phyloP scores from a whole-genome alignment of 2,888 invertebrate species.

The Latrodectus elegans region DNA sequence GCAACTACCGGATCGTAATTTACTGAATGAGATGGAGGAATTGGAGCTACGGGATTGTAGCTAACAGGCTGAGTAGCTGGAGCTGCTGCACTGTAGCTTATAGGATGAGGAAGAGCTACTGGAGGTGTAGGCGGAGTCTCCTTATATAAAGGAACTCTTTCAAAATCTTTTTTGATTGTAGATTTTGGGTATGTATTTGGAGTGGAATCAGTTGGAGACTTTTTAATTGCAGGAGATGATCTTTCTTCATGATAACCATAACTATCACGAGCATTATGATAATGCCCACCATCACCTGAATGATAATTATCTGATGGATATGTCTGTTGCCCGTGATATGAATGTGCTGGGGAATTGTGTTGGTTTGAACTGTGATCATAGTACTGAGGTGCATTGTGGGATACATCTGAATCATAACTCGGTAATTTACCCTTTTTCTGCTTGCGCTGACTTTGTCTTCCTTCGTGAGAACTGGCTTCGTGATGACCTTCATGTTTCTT shows the following conservation, averaged over 20 bases:
- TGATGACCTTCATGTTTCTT: conserved; percentile 53
- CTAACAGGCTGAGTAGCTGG: too few species aligned
- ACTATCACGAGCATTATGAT: not conserved
- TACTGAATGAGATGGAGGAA: too few species aligned
- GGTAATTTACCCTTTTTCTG: conserved; percentile 42
- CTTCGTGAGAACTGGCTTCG: conserved; percentile 19
- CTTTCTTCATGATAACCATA: conserved; percentile 3
- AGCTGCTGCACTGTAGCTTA: too few species aligned
- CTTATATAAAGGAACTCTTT: not conserved
- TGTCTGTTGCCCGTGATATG: not conserved
- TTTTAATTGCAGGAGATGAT: not conserved
- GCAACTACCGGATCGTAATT: too few species aligned
- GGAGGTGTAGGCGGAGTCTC: too few species aligned
- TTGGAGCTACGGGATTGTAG: too few species aligned
- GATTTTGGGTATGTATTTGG: too few species aligned
- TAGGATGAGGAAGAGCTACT: too few species aligned
- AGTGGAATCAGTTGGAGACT: not conserved
- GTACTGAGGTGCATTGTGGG: conserved; percentile 25
- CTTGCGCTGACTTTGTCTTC: conserved; percentile 30
- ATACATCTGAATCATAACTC: not conserved
- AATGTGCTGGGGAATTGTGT: not conserved
- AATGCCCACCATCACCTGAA: too few species aligned
- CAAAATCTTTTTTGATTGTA: not conserved
- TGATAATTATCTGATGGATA: too few species aligned
- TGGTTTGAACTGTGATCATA: conserved; percentile 2